These are phyloP conservation scores for Echinometra lucunter DNA, from an alignment of 53 echinoderm and acorn worm species.

Conservation along the genomic window DNA sequence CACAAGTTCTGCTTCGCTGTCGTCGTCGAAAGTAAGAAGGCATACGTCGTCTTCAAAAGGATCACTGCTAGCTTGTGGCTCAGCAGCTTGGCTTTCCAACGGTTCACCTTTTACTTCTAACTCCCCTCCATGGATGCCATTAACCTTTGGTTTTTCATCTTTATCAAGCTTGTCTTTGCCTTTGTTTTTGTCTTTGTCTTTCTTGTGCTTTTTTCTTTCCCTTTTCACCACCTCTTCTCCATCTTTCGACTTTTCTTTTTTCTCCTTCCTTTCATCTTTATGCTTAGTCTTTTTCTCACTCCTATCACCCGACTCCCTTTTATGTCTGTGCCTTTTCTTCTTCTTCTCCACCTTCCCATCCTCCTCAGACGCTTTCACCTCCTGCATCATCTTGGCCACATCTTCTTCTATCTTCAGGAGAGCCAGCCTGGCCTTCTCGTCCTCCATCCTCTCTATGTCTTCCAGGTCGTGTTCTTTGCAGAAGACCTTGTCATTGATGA, in stretches of 20 bases:
- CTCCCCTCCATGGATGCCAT: constrained; percentile 38
- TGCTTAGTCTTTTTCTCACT: constrained; percentile 43
- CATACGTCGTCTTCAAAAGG: neutral
- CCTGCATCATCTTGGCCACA: constrained; percentile 42
- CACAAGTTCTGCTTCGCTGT: constrained; percentile 82
- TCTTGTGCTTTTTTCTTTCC: constrained; percentile 27
- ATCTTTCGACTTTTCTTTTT: constrained; percentile 53
- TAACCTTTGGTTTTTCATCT: neutral
- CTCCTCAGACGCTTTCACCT: neutral
- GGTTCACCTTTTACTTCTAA: neutral
- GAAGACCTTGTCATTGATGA: constrained; percentile 73
- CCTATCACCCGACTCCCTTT: neutral
- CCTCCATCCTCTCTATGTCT: constrained; percentile 72
- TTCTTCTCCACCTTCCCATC: constrained; percentile 20
- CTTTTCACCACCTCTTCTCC: constrained; percentile 39
- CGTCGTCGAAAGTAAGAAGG: constrained; percentile 34
- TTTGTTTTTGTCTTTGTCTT: constrained; percentile 27
- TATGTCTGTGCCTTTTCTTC: constrained; percentile 33
- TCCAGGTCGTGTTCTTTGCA: constrained; percentile 86
- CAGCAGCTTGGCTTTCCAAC: neutral
- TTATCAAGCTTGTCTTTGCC: constrained; percentile 15
- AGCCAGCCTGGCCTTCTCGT: constrained; percentile 61
- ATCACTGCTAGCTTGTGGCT: constrained; percentile 34
- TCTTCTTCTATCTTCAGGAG: constrained; percentile 68
- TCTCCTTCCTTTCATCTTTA: constrained; percentile 56